Evolutionary conservation across 2,888 invertebrate species (phyloP).

Genomic region (Morinoia aosen): DNA sequence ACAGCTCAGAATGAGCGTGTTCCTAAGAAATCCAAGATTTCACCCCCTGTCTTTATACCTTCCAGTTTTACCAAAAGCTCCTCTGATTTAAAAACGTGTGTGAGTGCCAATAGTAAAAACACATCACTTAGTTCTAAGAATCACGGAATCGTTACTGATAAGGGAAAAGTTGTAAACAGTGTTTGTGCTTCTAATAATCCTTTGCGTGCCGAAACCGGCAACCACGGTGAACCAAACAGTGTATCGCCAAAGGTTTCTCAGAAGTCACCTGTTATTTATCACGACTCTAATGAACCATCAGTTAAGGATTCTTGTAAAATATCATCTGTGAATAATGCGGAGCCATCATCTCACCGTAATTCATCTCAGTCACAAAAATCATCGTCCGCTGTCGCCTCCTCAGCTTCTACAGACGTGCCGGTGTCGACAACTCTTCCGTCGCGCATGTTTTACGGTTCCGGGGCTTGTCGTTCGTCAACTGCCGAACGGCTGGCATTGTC

Average conservation of each 20-base stretch:
- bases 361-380: background rate
- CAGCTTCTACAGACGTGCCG: background rate
- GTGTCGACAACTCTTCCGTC: conserved; percentile 26
- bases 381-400: background rate
- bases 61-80: conserved; percentile 36
- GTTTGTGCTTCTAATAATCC: background rate
- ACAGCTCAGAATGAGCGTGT: background rate
- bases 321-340: conserved; percentile 20
- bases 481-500: background rate
- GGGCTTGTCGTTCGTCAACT: conserved; percentile 33
- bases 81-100: conserved; percentile 18
- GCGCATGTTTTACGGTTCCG: conserved; percentile 52
- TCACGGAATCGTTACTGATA: background rate
- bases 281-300: background rate
- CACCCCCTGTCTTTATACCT: conserved; percentile 47
- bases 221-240: background rate
- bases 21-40: conserved; percentile 26
- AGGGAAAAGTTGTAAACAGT: background rate
- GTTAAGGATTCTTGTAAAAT: background rate
- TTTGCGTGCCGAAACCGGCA: background rate
- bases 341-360: background rate
- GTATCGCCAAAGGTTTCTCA: background rate
- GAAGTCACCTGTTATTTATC: background rate
- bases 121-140: conserved; percentile 18
- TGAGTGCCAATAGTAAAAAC: conserved; percentile 11